Percentiles rank a stretch among this genome's conserved stretches.
Evolutionary conservation across 1,140 invertebrate genomes (phyloP).

Genomic region (Diprion similis): DNA sequence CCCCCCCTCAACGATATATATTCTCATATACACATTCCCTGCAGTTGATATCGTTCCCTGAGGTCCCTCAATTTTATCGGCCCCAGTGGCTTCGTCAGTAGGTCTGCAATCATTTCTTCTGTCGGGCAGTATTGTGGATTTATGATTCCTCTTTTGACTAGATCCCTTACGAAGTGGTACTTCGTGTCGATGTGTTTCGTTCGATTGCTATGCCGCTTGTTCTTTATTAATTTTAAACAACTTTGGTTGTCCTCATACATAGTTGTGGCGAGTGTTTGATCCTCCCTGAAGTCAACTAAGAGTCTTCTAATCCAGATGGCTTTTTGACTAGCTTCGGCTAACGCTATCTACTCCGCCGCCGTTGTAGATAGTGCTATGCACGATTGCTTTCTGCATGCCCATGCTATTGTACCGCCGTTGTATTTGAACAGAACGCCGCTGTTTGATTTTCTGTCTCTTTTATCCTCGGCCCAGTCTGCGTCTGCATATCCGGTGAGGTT

Average conservation of each 20-base stretch:
- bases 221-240: conserved; percentile 21
- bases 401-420: conserved; percentile 21
- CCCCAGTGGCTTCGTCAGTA: conserved; percentile 26
- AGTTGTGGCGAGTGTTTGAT: conserved; percentile 7
- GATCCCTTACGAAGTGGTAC: conserved; percentile 19
- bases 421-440: conserved; percentile 22
- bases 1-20: no score
- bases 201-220: conserved; percentile 21
- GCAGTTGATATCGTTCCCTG: no score
- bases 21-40: no score
- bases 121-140: conserved; percentile 24
- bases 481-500: conserved; percentile 24
- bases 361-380: conserved; percentile 24
- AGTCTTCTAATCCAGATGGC: conserved; percentile 22
- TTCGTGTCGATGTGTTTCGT: conserved; percentile 25
- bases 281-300: conserved; percentile 15
- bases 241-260: conserved; percentile 26
- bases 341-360: conserved; percentile 27
- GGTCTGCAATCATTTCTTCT: conserved; percentile 22
- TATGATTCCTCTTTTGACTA: conserved; percentile 18
- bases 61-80: no score
- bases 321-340: conserved; percentile 23
- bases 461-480: conserved; percentile 25
- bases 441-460: conserved; percentile 28
- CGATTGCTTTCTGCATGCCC: conserved; percentile 22